These are phyloP conservation scores for Harpagus bidentatus DNA, from an alignment of 2,113 vertebrate genomes.

Conservation along the genomic window DNA sequence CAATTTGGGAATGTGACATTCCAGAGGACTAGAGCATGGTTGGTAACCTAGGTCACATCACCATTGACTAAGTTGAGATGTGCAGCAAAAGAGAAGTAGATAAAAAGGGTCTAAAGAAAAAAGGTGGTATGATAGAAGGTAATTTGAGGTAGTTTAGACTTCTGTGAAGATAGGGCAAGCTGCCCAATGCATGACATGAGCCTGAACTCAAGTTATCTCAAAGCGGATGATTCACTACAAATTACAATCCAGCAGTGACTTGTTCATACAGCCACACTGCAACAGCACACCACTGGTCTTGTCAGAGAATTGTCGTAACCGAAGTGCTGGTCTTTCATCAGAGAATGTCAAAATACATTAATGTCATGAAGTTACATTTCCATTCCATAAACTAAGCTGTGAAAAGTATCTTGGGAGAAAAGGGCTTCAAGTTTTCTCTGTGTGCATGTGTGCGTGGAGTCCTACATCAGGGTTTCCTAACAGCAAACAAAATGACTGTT, in stretches of 20 bases:
- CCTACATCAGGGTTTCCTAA: background rate
- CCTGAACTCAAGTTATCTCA: background rate
- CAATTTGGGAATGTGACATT: background rate
- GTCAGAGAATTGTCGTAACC: background rate
- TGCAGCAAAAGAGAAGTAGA: background rate
- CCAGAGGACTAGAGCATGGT: background rate
- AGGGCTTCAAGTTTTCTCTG: background rate
- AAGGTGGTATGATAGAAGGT: background rate
- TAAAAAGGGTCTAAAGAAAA: background rate
- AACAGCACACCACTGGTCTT: background rate
- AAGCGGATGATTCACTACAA: background rate
- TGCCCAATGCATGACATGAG: background rate
- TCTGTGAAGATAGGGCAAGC: background rate
- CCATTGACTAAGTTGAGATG: background rate
- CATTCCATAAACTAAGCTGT: background rate
- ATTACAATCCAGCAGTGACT: background rate
- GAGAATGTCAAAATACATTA: background rate
- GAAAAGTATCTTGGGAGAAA: background rate
- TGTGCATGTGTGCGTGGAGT: rapidly evolving
- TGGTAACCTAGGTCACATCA: background rate
- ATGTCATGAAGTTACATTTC: background rate
- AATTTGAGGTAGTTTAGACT: background rate
- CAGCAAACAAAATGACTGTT: background rate
- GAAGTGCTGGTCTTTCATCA: background rate
- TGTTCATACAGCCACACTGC: background rate